A percentile compares a stretch with the other conserved stretches of the same genome.
phyloP scores from a whole-genome alignment of 2,797 vertebrate genomes.

The Tympanoctomys barrerae region DNA sequence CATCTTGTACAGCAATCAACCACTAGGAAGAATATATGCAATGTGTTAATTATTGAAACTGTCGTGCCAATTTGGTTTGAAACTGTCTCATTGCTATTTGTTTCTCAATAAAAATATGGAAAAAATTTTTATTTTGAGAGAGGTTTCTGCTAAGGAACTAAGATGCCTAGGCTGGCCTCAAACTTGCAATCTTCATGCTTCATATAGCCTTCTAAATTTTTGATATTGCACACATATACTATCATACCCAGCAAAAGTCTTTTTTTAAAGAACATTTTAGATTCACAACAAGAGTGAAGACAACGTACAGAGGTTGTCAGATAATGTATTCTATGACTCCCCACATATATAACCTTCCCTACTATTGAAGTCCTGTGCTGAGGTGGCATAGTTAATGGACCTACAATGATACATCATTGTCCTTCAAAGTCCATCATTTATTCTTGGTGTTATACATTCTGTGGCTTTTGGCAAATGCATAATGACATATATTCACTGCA shows the following conservation, averaged over 20 bases:
- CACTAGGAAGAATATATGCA: no score
- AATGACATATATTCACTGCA: neutral
- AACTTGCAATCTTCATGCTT: neutral
- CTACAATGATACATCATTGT: neutral
- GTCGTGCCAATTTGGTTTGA: neutral
- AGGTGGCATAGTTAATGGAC: neutral
- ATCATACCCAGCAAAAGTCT: neutral
- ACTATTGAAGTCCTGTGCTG: neutral
- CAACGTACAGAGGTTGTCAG: neutral
- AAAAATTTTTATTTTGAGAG: neutral
- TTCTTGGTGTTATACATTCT: neutral
- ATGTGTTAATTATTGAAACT: no score
- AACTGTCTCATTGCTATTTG: no score
- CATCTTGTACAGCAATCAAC: no score
- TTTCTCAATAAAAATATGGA: no score
- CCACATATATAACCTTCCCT: neutral
- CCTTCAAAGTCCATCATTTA: neutral
- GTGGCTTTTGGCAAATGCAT: neutral
- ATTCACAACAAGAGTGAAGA: neutral
- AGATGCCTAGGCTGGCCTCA: neutral
- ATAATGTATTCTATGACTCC: neutral
- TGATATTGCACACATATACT: neutral
- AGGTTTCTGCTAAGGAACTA: neutral
- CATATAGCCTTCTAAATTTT: neutral
- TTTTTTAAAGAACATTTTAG: neutral